These are phyloP conservation scores for Gymnodraco acuticeps DNA, from an alignment of 2,797 vertebrate genomes.

Conservation along the genomic window DNA sequence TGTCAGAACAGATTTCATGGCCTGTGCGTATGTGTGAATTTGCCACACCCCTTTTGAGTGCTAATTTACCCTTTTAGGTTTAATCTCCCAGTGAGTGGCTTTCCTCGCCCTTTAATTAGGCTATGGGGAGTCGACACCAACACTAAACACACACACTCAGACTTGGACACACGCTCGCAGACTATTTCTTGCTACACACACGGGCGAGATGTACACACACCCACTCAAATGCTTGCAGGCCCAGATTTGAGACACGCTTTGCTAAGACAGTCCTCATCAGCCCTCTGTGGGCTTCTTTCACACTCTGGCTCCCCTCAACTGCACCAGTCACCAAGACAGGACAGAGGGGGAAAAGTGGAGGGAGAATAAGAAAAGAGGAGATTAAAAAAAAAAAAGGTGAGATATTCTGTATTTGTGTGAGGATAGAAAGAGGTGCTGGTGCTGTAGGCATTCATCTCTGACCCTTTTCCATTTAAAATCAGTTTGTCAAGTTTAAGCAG, in stretches of 20 bases:
- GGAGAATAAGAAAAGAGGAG: slow-evolving; percentile 26
- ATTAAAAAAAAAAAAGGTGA: slow-evolving; percentile 28
- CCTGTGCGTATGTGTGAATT: slow-evolving; percentile 77
- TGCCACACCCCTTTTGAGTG: slow-evolving; percentile 86
- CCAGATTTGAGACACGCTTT: slow-evolving; percentile 62
- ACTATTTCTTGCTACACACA: slow-evolving; percentile 46
- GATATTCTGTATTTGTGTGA: slow-evolving; percentile 54
- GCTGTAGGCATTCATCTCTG: slow-evolving; percentile 58
- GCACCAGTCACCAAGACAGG: slow-evolving; percentile 80
- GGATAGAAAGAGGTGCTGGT: slow-evolving; percentile 48
- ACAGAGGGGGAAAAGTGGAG: slow-evolving; percentile 38
- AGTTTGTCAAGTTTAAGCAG: slow-evolving; percentile 59
- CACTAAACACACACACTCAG: slow-evolving; percentile 72
- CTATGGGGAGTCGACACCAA: slow-evolving; percentile 83
- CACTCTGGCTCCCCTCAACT: slow-evolving; percentile 80
- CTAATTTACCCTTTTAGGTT: slow-evolving; percentile 88
- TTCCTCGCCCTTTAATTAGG: slow-evolving; percentile 88
- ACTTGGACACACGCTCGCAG: slow-evolving; percentile 55
- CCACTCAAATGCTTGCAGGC: slow-evolving; percentile 45
- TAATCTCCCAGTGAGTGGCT: slow-evolving; percentile 85
- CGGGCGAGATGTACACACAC: slow-evolving; percentile 10
- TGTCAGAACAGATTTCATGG: slow-evolving; percentile 86
- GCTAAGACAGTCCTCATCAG: slow-evolving; percentile 74
- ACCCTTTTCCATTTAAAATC: slow-evolving; percentile 62
- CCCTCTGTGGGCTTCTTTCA: slow-evolving; percentile 84